These are phyloP conservation scores for Norana najaformis DNA, from an alignment of 2,888 invertebrate genomes.

Conservation along the genomic window DNA sequence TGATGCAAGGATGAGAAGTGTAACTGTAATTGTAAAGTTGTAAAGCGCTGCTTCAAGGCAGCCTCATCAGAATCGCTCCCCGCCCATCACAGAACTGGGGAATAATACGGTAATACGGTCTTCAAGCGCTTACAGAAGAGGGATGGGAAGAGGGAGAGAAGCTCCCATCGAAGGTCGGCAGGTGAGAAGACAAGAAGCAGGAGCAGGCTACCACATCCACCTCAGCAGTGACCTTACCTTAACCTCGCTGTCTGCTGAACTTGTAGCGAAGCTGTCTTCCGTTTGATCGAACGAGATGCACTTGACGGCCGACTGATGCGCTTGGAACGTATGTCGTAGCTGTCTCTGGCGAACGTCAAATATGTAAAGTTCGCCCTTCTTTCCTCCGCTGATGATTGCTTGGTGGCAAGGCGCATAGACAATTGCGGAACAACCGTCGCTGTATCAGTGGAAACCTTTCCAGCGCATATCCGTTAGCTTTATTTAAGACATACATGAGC, in stretches of 20 bases:
- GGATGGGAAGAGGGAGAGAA: background rate
- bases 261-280: constrained; percentile 95
- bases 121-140: too few species aligned
- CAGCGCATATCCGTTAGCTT: background rate
- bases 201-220: background rate
- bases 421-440: constrained; percentile 84
- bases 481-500: background rate
- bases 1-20: too few species aligned
- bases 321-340: constrained; percentile 68
- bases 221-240: constrained; percentile 64
- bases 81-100: too few species aligned
- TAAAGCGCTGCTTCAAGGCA: too few species aligned
- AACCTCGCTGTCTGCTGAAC: constrained; percentile 69
- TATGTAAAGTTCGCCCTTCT: constrained; percentile 93
- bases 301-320: constrained; percentile 91
- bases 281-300: constrained; percentile 90
- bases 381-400: constrained; percentile 90
- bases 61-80: too few species aligned
- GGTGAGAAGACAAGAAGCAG: background rate
- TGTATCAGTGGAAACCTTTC: constrained; percentile 87
- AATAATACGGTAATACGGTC: too few species aligned
- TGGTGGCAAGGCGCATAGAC: constrained; percentile 91
- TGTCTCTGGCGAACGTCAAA: constrained; percentile 91
- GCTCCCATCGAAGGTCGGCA: too few species aligned
- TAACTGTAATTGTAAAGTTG: too few species aligned